A percentile compares a stretch with the other conserved stretches of the same genome.
phyloP scores from a whole-genome alignment of 2,888 invertebrate genomes.

The Cryptocheilus praepositus region DNA sequence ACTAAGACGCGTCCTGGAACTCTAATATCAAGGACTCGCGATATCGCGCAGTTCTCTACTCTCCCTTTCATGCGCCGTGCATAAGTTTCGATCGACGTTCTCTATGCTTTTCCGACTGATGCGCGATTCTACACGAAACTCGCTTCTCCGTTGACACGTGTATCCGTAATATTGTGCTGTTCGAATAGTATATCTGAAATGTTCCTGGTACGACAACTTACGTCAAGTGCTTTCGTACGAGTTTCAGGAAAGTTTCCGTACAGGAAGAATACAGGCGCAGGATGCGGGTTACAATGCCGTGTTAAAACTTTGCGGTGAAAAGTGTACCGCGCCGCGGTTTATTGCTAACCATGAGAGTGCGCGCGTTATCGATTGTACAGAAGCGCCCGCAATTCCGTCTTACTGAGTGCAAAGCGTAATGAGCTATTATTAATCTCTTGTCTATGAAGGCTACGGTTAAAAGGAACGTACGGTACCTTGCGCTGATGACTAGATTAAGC shows the following conservation, averaged over 20 bases:
- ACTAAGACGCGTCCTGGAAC: slow-evolving; percentile 24
- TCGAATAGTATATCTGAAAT: no score
- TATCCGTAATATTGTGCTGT: no score
- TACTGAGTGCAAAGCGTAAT: slow-evolving; percentile 23
- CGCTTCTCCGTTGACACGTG: no score
- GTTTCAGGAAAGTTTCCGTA: slow-evolving; percentile 8
- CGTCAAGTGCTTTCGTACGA: slow-evolving; percentile 2
- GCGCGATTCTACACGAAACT: no score
- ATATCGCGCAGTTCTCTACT: not conserved
- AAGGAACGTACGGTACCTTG: not conserved
- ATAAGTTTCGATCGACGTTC: no score
- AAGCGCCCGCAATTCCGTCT: slow-evolving; percentile 37
- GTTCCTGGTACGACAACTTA: not conserved
- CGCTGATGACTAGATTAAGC: slow-evolving; percentile 9
- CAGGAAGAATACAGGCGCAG: slow-evolving; percentile 9
- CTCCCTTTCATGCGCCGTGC: no score
- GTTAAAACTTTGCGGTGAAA: not conserved
- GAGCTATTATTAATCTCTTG: slow-evolving; percentile 39
- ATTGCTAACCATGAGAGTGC: slow-evolving; percentile 27
- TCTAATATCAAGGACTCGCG: slow-evolving; percentile 18
- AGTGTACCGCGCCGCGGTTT: slow-evolving; percentile 21
- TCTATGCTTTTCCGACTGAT: no score
- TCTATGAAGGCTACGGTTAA: slow-evolving; percentile 14
- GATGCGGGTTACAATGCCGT: no score
- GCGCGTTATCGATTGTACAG: slow-evolving; percentile 39